Base-by-base conservation (phyloP, 2,797 vertebrate genomes). In the Coendou prehensilis region DNA sequence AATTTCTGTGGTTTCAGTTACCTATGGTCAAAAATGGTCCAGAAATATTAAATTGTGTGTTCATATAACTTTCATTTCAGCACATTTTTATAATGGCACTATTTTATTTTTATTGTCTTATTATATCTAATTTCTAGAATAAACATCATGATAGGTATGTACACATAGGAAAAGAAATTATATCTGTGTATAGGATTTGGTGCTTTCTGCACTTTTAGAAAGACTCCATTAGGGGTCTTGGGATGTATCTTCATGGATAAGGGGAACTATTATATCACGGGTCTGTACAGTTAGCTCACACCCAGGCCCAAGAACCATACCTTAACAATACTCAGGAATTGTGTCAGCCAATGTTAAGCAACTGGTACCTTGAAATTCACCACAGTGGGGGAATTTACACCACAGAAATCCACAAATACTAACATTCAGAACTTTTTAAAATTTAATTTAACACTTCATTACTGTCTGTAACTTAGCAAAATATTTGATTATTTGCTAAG, bases 401-500 rank as follows among this genome's bases (percentile, higher is more conserved):
- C 4, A 75, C 23, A 73, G 80, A 23, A 59, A 75, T 57, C 45
- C 87, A 5, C 20, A 95, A 71, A 50, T 2, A 79, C 37, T 59
- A 79, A 92, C 85, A 89, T 14, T n/a, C 10, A 78, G 71, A 84
- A 0, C 0, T 37, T 45, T 30, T 54, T 22, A 11, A 18, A 14
- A 67, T 8, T 30, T 67, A 10, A 45, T 30, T 93, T 87, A 18
- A 45, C 17, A 91, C 56, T 14, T 85, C 6, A 64, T 85, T 20
- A 47, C 6, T 87, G 26, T 37, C 33, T 47, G 1, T 64, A 83
- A 90, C 9, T 93, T 97, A 59, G 11, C 26, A 73, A 93, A 95
- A 83, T 52, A 22, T 76, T 87, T 23, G 15, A 63, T 67, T 81
- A 11, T 79, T 95, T 95, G 71, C 22, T 56, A 56, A 94, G 79